A percentile compares a stretch with the other conserved stretches of the same genome.
Conservation (phyloP, 2,113 vertebrate species). For the Tamias sibiricus region DNA sequence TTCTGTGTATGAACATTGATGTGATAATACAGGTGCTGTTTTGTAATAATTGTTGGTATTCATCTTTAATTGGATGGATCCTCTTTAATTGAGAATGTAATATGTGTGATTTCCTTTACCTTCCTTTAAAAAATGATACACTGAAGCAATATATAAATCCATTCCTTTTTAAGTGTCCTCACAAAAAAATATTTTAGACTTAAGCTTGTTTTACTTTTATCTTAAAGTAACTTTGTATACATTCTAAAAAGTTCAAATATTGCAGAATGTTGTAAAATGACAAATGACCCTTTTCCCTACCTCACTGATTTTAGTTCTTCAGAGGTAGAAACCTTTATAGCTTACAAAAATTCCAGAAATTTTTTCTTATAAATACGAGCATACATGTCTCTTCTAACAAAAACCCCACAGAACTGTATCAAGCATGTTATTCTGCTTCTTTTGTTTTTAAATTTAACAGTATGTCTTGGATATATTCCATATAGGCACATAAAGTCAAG, state of each 20-base stretch:
- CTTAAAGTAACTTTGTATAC: not conserved
- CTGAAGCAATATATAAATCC: not conserved
- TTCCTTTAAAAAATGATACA: conserved; percentile 26
- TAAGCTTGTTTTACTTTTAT: conserved; percentile 29
- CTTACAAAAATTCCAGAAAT: not conserved
- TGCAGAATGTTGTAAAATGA: not conserved
- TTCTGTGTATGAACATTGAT: not conserved
- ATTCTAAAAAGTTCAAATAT: not conserved
- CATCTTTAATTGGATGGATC: not conserved
- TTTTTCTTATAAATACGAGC: not conserved
- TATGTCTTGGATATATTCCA: not conserved
- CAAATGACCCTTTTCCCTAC: not conserved
- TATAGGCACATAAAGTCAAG: not conserved
- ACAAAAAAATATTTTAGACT: conserved; percentile 26
- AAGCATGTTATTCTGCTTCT: not conserved
- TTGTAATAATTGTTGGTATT: not conserved
- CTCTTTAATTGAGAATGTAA: not conserved
- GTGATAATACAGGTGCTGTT: not conserved
- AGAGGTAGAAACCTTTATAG: not conserved
- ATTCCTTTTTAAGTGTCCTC: conserved; percentile 22
- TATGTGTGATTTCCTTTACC: not conserved
- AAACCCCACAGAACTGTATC: not conserved
- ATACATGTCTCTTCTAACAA: not conserved
- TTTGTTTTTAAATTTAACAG: not conserved
- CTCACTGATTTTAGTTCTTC: not conserved